Evolutionary conservation across 2,888 invertebrate genomes (phyloP).

Genomic region (Ormyrus labotus): DNA sequence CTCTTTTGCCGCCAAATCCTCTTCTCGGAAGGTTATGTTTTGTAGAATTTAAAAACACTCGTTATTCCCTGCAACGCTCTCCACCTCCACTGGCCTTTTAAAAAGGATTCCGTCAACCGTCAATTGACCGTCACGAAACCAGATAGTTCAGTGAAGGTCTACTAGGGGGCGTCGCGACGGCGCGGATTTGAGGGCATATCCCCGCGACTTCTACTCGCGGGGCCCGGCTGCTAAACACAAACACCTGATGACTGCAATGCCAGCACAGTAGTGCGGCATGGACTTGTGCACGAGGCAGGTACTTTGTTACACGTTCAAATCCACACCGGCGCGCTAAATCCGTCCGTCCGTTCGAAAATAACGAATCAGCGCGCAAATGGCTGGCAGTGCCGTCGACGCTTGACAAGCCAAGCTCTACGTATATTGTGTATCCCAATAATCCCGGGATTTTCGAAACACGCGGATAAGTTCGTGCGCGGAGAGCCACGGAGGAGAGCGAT

Average conservation of each 20-base stretch:
- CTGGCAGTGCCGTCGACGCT: too few species aligned
- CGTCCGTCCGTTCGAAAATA: too few species aligned
- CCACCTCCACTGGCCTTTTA: background rate
- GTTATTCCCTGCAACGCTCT: background rate
- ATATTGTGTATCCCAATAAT: too few species aligned
- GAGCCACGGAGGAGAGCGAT: constrained; percentile 1
- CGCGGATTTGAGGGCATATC: too few species aligned
- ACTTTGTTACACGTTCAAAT: constrained; percentile 59
- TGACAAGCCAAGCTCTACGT: too few species aligned
- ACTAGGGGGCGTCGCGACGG: constrained; percentile 18
- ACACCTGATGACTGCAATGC: constrained; percentile 68
- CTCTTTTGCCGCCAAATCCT: constrained; percentile 52
- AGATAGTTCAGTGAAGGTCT: constrained; percentile 24
- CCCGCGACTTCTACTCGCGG: too few species aligned
- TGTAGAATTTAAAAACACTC: background rate
- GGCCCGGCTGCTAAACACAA: constrained; percentile 65
- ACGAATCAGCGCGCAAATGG: too few species aligned
- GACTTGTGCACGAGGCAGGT: constrained; percentile 69
- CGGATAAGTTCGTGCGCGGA: too few species aligned
- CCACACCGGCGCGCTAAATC: background rate
- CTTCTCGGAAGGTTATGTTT: constrained; percentile 39
- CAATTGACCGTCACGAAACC: background rate
- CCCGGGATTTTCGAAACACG: too few species aligned
- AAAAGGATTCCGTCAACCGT: background rate
- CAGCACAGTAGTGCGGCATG: constrained; percentile 70